These are phyloP conservation scores for Drosophila paranaensis DNA, from an alignment of 2,888 invertebrate species.

Conservation along the genomic window DNA sequence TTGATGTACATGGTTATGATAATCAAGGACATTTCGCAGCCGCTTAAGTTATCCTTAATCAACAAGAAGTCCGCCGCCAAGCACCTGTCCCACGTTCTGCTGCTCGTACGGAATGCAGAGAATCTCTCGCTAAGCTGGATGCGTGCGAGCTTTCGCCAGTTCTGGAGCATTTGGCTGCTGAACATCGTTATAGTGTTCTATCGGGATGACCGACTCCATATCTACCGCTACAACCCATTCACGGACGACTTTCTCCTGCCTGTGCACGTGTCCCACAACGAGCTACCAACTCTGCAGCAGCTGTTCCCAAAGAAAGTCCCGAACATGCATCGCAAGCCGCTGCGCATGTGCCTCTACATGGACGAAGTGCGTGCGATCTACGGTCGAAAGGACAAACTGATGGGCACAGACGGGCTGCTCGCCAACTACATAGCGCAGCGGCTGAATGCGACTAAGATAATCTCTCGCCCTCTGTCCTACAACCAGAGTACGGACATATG, in stretches of 20 bases:
- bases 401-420: slow-evolving; percentile 85
- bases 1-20: slow-evolving; percentile 82
- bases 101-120: slow-evolving; percentile 71
- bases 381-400: slow-evolving; percentile 30
- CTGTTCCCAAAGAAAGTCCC: slow-evolving; percentile 79
- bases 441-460: slow-evolving; percentile 85
- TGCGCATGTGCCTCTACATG: slow-evolving; percentile 81
- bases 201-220: slow-evolving; percentile 81
- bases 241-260: slow-evolving; percentile 83
- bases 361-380: slow-evolving; percentile 84
- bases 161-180: slow-evolving; percentile 86
- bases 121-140: slow-evolving; percentile 78
- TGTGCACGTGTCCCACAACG: slow-evolving; percentile 34
- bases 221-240: slow-evolving; percentile 86
- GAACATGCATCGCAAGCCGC: slow-evolving; percentile 79
- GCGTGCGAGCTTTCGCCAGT: slow-evolving; percentile 85
- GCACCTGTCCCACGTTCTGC: slow-evolving; percentile 79
- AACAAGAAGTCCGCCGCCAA: slow-evolving; percentile 81
- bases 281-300: slow-evolving; percentile 47
- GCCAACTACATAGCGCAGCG: slow-evolving; percentile 84
- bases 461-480: slow-evolving; percentile 63
- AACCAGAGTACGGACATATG: slow-evolving; percentile 73
- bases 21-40: slow-evolving; percentile 75
- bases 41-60: slow-evolving; percentile 73
- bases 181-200: slow-evolving; percentile 84